Evolutionary conservation across 2,888 invertebrate species (phyloP).

Genomic region (Aelia acuminata): DNA sequence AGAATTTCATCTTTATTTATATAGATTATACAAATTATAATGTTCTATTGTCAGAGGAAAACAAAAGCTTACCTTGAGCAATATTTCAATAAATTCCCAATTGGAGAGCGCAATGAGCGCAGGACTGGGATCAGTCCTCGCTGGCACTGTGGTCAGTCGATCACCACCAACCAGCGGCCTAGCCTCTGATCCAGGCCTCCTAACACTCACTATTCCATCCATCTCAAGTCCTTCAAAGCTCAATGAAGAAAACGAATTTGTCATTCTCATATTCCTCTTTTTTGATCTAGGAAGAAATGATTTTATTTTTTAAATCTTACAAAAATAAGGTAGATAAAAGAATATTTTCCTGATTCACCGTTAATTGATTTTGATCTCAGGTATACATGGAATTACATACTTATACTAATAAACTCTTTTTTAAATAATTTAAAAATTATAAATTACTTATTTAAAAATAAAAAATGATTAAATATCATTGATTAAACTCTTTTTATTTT

Average conservation of each 20-base stretch:
- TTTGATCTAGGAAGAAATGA: constrained; percentile 14
- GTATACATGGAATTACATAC: no score
- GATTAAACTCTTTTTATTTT: no score
- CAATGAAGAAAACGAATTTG: constrained; percentile 52
- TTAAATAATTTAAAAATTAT: no score
- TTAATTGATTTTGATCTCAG: not conserved
- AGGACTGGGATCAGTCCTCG: constrained; percentile 74
- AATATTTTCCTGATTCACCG: not conserved
- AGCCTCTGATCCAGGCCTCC: constrained; percentile 64
- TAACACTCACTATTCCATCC: constrained; percentile 2
- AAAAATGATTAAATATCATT: no score
- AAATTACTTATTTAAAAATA: no score
- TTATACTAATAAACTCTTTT: no score
- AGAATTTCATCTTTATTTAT: no score
- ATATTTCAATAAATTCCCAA: constrained; percentile 97
- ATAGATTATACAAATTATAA: no score
- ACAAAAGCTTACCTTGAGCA: constrained; percentile 84
- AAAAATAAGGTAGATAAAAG: not conserved
- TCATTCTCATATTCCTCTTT: constrained; percentile 52
- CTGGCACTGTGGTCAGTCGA: constrained; percentile 64
- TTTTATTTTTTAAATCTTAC: not conserved
- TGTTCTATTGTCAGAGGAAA: not conserved
- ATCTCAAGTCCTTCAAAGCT: constrained; percentile 56
- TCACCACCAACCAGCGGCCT: constrained; percentile 65
- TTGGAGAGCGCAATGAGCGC: constrained; percentile 96